phyloP scores from a whole-genome alignment of 30 jellyfish, hydroid and myxozoan genomes.

The Aurelia aurita region DNA sequence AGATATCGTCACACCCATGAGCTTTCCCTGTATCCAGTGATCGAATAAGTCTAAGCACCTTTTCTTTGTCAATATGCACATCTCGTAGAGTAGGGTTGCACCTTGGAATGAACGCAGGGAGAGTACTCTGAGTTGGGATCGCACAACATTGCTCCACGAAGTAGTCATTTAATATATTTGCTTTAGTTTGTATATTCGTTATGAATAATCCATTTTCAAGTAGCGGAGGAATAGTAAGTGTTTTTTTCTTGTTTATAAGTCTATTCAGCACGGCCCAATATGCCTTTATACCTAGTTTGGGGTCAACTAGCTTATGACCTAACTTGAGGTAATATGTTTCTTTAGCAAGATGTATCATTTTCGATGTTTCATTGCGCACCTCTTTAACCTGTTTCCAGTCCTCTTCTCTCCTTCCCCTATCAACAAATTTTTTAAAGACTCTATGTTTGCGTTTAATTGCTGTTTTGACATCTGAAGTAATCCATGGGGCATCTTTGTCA shows the following conservation, averaged over 20 bases:
- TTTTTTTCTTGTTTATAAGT: not conserved
- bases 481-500: conserved; percentile 50
- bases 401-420: conserved; percentile 29
- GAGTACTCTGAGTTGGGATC: not conserved
- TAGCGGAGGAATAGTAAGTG: conserved; percentile 14
- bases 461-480: conserved; percentile 26
- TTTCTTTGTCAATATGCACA: not conserved
- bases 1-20: conserved; percentile 36
- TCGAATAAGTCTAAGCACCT: conserved; percentile 9
- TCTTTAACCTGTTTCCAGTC: conserved; percentile 35
- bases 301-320: conserved; percentile 34
- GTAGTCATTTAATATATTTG: not conserved
- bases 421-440: conserved; percentile 3
- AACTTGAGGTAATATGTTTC: conserved; percentile 1
- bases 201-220: conserved; percentile 5
- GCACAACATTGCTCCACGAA: conserved; percentile 5
- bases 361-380: conserved; percentile 30
- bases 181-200: not conserved
- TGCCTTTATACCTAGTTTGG: conserved; percentile 19
- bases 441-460: conserved; percentile 54
- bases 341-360: conserved; percentile 5
- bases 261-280: conserved; percentile 32
- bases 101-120: not conserved
- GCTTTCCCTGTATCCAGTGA: conserved; percentile 27
- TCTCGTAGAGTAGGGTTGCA: not conserved